phyloP scores from a whole-genome alignment of 1,140 invertebrate genomes.

The Fopius arisanus region DNA sequence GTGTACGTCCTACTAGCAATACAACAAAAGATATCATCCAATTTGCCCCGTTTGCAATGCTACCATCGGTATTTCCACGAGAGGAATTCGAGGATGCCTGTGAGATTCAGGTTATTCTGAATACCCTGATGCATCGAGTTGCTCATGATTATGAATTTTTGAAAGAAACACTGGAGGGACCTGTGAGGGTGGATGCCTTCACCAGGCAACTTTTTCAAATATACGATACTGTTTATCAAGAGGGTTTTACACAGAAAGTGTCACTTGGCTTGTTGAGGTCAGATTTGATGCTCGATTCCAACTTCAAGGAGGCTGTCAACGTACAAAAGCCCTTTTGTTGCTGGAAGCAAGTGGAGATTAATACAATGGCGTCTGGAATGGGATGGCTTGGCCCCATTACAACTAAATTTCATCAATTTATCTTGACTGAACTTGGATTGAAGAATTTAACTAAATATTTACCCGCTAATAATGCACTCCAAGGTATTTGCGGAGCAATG shows the following conservation, averaged over 20 bases:
- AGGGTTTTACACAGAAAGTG: conserved; percentile 76
- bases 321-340: conserved; percentile 70
- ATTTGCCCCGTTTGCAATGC: conserved; percentile 82
- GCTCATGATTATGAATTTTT: conserved; percentile 86
- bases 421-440: conserved; percentile 63
- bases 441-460: conserved; percentile 67
- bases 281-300: conserved; percentile 74
- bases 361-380: conserved; percentile 78
- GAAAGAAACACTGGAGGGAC: conserved; percentile 70
- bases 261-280: conserved; percentile 74
- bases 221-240: conserved; percentile 77
- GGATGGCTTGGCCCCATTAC: conserved; percentile 83
- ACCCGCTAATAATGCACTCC: conserved; percentile 78
- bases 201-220: conserved; percentile 83
- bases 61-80: conserved; percentile 83
- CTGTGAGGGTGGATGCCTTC: conserved; percentile 86
- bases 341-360: conserved; percentile 83
- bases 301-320: conserved; percentile 64
- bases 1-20: conserved; percentile 76
- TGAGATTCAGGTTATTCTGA: conserved; percentile 77
- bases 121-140: conserved; percentile 86
- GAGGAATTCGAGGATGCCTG: conserved; percentile 80
- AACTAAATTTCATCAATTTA: conserved; percentile 44
- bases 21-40: conserved; percentile 73
- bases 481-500: conserved; percentile 76